phyloP scores from a whole-genome alignment of 2,797 vertebrate species.

The Sebastes miniatus region DNA sequence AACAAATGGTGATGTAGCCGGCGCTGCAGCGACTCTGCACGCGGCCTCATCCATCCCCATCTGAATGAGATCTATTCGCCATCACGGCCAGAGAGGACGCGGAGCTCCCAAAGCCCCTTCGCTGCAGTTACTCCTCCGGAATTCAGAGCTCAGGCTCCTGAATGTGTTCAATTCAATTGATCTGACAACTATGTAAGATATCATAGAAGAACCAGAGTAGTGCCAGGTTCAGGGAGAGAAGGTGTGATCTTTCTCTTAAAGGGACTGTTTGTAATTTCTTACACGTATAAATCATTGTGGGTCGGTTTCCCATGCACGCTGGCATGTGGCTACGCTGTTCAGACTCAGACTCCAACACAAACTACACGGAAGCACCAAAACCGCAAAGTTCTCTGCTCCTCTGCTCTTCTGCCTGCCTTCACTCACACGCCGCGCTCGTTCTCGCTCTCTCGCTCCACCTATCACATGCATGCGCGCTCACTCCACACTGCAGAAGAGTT shows the following conservation, averaged over 20 bases:
- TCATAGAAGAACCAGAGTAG: neutral
- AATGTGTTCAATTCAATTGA: neutral
- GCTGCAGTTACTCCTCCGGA: neutral
- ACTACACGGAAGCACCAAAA: too few relatives aligned
- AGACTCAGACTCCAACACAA: too few relatives aligned
- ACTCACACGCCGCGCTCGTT: too few relatives aligned
- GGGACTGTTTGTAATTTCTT: too few relatives aligned
- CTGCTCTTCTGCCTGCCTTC: too few relatives aligned
- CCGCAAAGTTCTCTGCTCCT: too few relatives aligned
- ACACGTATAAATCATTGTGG: too few relatives aligned
- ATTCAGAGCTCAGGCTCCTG: neutral
- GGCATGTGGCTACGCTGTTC: too few relatives aligned
- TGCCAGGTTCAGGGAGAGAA: neutral
- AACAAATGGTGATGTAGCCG: slow-evolving; percentile 65
- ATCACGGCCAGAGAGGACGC: slow-evolving; percentile 5
- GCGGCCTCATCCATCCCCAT: slow-evolving; percentile 66
- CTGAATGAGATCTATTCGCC: slow-evolving; percentile 45
- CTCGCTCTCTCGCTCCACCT: too few relatives aligned
- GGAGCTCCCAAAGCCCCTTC: neutral
- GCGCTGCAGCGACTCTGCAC: slow-evolving; percentile 3
- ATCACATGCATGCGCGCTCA: accelerated
- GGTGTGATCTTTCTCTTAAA: too few relatives aligned
- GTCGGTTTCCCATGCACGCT: too few relatives aligned
- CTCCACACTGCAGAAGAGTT: too few relatives aligned
- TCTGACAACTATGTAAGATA: neutral